Conservation (phyloP, 2,113 vertebrate genomes). For the Pollachius pollachius region DNA sequence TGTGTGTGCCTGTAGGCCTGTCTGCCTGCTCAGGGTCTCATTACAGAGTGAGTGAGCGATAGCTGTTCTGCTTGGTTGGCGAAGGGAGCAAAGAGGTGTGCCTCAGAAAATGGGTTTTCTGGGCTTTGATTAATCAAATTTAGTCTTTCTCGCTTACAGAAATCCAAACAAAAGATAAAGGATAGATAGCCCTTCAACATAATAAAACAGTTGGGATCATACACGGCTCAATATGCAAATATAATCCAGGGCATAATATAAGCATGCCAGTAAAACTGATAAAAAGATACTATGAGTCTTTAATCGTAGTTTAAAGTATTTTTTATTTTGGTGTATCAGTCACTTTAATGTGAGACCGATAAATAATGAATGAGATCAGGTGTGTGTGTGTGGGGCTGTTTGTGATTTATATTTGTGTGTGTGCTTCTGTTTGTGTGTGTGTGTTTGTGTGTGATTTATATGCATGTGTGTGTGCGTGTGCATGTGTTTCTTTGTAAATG, state of each 20-base stretch:
- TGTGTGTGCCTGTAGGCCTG: slow-evolving; percentile 24
- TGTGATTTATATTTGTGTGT: not conserved
- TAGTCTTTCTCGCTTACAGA: slow-evolving; percentile 36
- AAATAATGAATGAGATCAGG: not conserved
- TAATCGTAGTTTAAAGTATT: not conserved
- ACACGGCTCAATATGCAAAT: not conserved
- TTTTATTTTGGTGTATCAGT: not conserved
- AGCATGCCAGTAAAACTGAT: not conserved
- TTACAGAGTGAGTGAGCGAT: slow-evolving; percentile 53
- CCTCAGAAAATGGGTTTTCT: slow-evolving; percentile 60
- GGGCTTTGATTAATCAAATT: slow-evolving; percentile 59
- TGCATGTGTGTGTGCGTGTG: not conserved
- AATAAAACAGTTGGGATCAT: slow-evolving; percentile 14
- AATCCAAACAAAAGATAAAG: slow-evolving; percentile 33
- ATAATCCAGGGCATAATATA: not conserved
- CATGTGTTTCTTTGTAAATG: not conserved
- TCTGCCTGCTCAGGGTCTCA: slow-evolving; percentile 46
- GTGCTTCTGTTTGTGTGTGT: not conserved
- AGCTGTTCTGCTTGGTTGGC: slow-evolving; percentile 64
- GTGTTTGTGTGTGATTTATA: not conserved
- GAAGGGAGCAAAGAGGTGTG: slow-evolving; percentile 49
- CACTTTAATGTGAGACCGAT: not conserved
- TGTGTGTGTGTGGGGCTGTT: not conserved
- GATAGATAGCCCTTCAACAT: slow-evolving; percentile 20
- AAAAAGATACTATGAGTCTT: not conserved